Evolutionary conservation across 92 coral and sea anemone species (phyloP), one percentile per base, ranked within the genome.

Genomic region (Phymanthus crucifer): DNA sequence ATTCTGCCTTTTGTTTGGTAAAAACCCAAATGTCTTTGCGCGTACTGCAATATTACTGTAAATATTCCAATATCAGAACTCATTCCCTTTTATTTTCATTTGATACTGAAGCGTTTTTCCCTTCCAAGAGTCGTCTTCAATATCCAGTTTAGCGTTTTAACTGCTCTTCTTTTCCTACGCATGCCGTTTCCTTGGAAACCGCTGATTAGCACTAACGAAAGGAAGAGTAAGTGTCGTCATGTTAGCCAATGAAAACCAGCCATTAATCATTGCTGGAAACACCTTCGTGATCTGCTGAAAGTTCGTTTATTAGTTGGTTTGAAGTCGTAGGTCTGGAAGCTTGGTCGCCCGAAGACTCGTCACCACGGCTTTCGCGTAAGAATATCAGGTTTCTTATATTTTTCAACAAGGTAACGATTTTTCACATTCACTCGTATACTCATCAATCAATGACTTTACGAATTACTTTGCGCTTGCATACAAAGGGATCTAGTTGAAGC

Each of bases 201-300:
- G 34, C 68, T 61, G 68, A 61, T 61, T 61, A 61, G 68, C 36
- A 61, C 68, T 61, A 61, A 61, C 35, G 68, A 61, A 61, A 61
- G 68, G 29, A 61, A 61, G 14, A 0, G 68, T 29, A 61, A 27
- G 27, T 21, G 27, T 21, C 64, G 68, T 57, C 66, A 57, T 27
- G 34, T 0, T 26, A 61, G 32, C 68, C 68, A 61, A 61, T 61
- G 68, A 61, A 61, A 61, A 24, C 26, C 6, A 61, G 36, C 68
- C 26, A 61, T 61, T 61, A 61, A 61, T 61, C 68, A 61, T 26
- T 61, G 3, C 16, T 61, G 34, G 3, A n/a, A 61, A 61, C 68
- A 10, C 36, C 36, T 61, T 61, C 68, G 34, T 61, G 32, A 24
- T 61, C 68, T 21, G 13, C 12, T n/a, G 68, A 61, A 61, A 61